These are phyloP conservation scores for Automeris io DNA, from an alignment of 2,888 invertebrate species.

Conservation along the genomic window DNA sequence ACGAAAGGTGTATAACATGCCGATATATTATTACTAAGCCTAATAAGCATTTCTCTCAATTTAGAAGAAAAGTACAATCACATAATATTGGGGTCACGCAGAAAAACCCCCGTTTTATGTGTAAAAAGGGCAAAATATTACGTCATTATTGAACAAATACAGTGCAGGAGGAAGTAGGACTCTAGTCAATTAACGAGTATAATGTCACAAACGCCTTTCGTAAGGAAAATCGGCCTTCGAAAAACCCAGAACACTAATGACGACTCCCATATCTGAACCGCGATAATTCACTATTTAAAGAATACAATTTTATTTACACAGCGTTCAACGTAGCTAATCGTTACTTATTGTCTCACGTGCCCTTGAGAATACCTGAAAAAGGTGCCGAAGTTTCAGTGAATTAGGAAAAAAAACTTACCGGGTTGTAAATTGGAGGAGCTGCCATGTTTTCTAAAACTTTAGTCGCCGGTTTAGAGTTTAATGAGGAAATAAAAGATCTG, in stretches of 20 bases:
- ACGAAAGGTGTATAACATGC: no score
- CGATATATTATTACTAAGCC: no score
- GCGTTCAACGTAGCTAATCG: constrained; percentile 27
- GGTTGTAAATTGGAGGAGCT: constrained; percentile 55
- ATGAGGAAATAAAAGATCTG: constrained; percentile 15
- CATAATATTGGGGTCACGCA: no score
- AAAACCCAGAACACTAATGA: not conserved
- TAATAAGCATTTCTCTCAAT: no score
- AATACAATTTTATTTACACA: constrained; percentile 33
- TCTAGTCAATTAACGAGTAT: constrained; percentile 7
- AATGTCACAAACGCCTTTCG: constrained; percentile 6
- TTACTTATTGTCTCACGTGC: constrained; percentile 35
- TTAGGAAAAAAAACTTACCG: constrained; percentile 40
- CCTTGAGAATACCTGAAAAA: constrained; percentile 43
- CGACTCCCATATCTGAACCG: constrained; percentile 15
- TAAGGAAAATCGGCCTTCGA: constrained; percentile 21
- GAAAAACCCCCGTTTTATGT: no score
- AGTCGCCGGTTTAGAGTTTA: constrained; percentile 11
- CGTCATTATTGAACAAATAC: constrained; percentile 2
- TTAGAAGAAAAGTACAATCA: no score
- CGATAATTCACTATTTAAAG: constrained; percentile 17
- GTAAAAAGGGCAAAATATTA: no score
- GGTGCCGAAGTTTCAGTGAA: constrained; percentile 16
- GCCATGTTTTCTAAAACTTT: constrained; percentile 39
- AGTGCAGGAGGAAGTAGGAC: constrained; percentile 10